A percentile compares a stretch with the other conserved stretches of the same genome.
These are phyloP conservation scores for Drosophila austrosaltans DNA, from an alignment of 2,888 invertebrate species.

Conservation along the genomic window DNA sequence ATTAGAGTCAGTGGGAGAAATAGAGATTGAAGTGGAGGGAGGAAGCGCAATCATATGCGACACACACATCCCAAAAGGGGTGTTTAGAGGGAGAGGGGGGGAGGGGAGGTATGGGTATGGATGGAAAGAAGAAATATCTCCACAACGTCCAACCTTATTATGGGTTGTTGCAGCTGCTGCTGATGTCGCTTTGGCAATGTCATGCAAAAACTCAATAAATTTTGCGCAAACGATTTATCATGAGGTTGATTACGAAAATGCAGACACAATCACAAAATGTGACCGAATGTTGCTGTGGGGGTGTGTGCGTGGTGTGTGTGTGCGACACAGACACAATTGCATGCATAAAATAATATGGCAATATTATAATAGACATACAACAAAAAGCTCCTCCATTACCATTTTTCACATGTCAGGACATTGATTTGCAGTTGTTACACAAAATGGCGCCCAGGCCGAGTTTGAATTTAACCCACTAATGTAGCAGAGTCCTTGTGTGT, in stretches of 20 bases:
- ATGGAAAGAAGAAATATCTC: background rate
- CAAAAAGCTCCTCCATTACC: constrained; percentile 52
- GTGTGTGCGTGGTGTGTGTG: constrained; percentile 8
- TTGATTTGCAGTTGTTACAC: constrained; percentile 78
- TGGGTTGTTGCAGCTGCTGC: constrained; percentile 43
- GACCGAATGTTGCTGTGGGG: constrained; percentile 10
- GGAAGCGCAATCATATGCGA: constrained; percentile 4
- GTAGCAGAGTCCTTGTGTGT: constrained; percentile 39
- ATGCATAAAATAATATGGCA: constrained; percentile 76
- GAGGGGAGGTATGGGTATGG: background rate
- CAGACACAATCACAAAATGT: constrained; percentile 63
- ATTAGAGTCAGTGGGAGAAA: background rate
- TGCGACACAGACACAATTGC: constrained; percentile 48
- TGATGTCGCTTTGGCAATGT: constrained; percentile 53
- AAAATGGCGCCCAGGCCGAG: constrained; percentile 65
- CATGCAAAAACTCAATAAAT: constrained; percentile 80
- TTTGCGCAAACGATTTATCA: constrained; percentile 80
- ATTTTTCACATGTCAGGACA: constrained; percentile 77
- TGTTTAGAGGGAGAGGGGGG: background rate
- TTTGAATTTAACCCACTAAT: constrained; percentile 67
- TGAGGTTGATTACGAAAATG: constrained; percentile 80
- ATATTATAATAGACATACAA: constrained; percentile 75
- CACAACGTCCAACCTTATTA: constrained; percentile 28
- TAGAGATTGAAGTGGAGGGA: background rate
- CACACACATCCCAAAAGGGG: constrained; percentile 1